A percentile compares a stretch with the other conserved stretches of the same genome.
These are phyloP conservation scores for Dromaius novaehollandiae DNA, from an alignment of 2,113 vertebrate genomes.

Conservation along the genomic window DNA sequence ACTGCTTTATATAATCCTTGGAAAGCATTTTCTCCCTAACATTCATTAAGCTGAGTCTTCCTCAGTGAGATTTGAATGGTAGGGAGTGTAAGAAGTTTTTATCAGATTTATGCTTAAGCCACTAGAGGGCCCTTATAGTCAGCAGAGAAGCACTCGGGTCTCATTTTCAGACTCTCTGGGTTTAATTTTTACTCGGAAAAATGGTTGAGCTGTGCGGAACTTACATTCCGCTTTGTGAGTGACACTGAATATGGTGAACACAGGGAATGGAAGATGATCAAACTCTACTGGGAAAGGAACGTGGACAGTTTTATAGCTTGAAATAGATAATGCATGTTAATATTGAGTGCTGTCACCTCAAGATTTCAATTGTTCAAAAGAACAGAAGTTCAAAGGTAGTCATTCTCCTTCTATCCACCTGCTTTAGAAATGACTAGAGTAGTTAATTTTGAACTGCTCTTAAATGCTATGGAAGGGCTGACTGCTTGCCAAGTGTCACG, in stretches of 20 bases:
- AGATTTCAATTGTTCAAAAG: neutral
- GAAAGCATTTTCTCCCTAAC: neutral
- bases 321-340: neutral
- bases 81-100: neutral
- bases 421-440: neutral
- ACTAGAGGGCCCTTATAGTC: neutral
- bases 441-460: neutral
- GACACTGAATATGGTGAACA: rapidly evolving
- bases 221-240: too few relatives aligned
- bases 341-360: neutral
- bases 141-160: neutral
- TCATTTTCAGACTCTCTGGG: neutral
- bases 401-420: neutral
- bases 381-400: neutral
- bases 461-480: neutral
- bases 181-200: neutral
- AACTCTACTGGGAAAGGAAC: neutral
- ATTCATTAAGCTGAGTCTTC: neutral
- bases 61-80: neutral
- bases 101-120: neutral
- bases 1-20: neutral
- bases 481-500: rapidly evolving
- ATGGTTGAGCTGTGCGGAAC: neutral
- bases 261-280: neutral
- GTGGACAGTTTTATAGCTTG: rapidly evolving